These are phyloP conservation scores for Colinus virginianus DNA, from an alignment of 2,113 vertebrate species.

Conservation along the genomic window DNA sequence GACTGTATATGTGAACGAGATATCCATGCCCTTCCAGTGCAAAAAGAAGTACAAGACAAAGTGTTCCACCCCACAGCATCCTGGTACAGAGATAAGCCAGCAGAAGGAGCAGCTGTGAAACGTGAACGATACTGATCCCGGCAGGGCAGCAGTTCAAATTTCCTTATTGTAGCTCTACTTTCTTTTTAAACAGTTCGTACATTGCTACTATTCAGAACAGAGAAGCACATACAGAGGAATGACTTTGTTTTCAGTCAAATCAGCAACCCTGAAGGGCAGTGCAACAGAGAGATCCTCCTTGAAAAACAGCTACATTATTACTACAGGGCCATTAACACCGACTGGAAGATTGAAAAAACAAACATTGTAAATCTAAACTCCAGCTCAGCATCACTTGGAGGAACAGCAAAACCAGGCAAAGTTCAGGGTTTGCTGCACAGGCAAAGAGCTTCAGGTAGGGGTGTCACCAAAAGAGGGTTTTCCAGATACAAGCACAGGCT, in stretches of 20 bases:
- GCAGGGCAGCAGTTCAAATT: background rate
- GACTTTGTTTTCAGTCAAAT: background rate
- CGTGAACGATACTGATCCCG: background rate
- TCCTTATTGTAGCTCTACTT: background rate
- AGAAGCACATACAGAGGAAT: background rate
- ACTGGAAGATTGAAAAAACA: background rate
- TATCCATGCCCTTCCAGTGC: background rate
- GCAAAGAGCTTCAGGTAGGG: background rate
- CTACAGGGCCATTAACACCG: background rate
- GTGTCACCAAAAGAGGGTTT: background rate
- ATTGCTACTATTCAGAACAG: background rate
- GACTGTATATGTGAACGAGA: background rate
- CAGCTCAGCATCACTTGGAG: background rate
- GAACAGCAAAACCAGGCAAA: background rate
- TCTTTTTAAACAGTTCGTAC: background rate
- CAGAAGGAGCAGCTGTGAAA: constrained; percentile 16
- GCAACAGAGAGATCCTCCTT: background rate
- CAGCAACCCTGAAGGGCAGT: background rate
- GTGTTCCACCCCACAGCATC: background rate
- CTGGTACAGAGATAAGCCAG: constrained; percentile 16
- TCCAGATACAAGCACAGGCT: background rate
- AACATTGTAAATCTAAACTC: background rate
- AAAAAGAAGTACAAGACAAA: constrained; percentile 22
- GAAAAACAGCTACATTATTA: background rate
- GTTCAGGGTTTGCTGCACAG: background rate